Percentiles rank a stretch among this genome's conserved stretches.
Conservation (phyloP, 2,888 invertebrate species). For the Ernsta delagoae region DNA sequence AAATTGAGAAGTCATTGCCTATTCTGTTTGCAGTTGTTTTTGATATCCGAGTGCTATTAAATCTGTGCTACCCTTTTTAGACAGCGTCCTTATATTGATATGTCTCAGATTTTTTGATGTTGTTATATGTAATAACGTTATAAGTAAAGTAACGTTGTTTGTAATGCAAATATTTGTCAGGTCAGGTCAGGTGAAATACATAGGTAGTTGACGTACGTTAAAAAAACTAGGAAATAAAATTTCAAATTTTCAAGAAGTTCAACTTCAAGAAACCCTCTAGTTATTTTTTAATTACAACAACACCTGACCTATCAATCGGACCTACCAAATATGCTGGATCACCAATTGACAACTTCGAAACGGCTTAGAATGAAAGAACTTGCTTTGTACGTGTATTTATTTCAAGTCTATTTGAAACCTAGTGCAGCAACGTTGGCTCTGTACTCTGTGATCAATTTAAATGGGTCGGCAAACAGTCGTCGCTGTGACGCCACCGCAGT, state of each 20-base stretch:
- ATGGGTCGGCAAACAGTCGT: slow-evolving; percentile 66
- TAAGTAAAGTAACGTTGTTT: neutral
- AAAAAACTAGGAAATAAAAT: too few species aligned
- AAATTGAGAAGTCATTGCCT: slow-evolving; percentile 31
- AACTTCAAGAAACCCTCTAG: too few species aligned
- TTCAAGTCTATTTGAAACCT: neutral
- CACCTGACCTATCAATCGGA: neutral
- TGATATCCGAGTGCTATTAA: slow-evolving; percentile 14
- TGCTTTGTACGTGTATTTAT: neutral
- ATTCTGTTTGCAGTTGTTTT: slow-evolving; percentile 9
- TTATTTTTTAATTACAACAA: too few species aligned
- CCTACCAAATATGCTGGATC: neutral
- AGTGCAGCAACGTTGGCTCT: slow-evolving; percentile 11
- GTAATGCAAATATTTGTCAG: too few species aligned
- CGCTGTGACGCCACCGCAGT: slow-evolving; percentile 66
- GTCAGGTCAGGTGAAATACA: too few species aligned
- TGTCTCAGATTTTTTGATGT: neutral
- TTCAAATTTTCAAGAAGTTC: too few species aligned
- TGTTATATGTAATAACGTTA: neutral
- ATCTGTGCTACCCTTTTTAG: neutral
- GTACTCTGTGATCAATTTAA: slow-evolving; percentile 64
- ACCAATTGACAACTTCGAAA: neutral
- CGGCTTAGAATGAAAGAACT: neutral
- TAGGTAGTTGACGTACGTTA: too few species aligned
- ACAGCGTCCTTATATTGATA: neutral